phyloP scores from a whole-genome alignment of 2,113 vertebrate species.

The Ceyx margarethae region DNA sequence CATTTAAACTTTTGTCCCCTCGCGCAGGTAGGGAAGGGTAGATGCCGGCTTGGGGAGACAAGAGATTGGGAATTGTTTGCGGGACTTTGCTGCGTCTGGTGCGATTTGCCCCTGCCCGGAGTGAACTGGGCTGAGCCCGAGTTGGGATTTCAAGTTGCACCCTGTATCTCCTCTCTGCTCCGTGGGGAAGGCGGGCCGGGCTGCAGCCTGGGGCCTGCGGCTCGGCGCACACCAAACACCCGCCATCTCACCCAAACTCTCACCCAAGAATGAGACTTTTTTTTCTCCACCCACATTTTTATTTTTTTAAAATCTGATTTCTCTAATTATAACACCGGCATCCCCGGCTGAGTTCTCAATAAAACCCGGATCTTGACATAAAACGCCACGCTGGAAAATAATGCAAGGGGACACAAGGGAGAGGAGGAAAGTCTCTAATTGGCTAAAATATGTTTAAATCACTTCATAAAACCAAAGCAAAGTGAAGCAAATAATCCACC shows the following conservation, averaged over 20 bases:
- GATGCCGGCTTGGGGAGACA: too few species aligned
- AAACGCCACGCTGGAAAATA: constrained; percentile 42
- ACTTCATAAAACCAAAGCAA: constrained; percentile 57
- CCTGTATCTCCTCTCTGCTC: neutral
- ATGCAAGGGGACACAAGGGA: constrained; percentile 49
- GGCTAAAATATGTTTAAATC: constrained; percentile 68
- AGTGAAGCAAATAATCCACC: constrained; percentile 56
- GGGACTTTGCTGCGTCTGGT: neutral
- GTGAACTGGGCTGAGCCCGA: neutral
- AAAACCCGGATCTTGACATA: constrained; percentile 43
- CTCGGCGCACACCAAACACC: neutral
- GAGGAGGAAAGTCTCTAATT: constrained; percentile 57
- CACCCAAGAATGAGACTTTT: neutral
- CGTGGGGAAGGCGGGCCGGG: neutral
- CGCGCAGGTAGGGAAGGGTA: neutral
- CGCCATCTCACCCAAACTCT: neutral
- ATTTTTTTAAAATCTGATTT: neutral
- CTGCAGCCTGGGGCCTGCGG: neutral
- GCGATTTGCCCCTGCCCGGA: neutral
- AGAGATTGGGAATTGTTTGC: neutral
- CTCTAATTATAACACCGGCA: constrained; percentile 41
- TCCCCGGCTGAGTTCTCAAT: constrained; percentile 24
- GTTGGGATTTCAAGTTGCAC: neutral
- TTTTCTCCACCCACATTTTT: fast-evolving
- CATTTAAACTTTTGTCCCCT: neutral